phyloP scores from a whole-genome alignment of 2,113 vertebrate species.

The Marmota monax region DNA sequence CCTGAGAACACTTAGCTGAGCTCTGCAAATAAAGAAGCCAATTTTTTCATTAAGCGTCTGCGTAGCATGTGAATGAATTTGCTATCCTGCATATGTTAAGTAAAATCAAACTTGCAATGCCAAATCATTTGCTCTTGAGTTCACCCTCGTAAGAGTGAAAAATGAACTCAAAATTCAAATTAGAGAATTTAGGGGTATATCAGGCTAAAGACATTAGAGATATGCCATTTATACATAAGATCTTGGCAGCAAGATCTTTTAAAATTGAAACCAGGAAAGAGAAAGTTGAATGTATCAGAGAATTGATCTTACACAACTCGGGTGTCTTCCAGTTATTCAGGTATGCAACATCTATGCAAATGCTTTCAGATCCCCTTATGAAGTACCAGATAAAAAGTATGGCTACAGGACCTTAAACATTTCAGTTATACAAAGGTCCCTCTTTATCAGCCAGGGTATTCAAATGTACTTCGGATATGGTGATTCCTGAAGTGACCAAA shows the following conservation, averaged over 20 bases:
- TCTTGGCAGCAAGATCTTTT: not conserved
- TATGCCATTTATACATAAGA: not conserved
- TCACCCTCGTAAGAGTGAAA: not conserved
- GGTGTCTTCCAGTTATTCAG: not conserved
- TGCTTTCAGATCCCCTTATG: not conserved
- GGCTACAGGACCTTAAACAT: not conserved
- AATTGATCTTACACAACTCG: not conserved
- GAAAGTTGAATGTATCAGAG: not conserved
- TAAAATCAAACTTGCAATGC: not conserved
- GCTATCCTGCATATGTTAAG: not conserved
- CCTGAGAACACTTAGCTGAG: not conserved
- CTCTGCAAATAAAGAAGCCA: not conserved
- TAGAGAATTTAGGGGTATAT: not conserved
- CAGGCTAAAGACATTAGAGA: not conserved
- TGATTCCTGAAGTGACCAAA: conserved; percentile 35
- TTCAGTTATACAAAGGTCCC: not conserved
- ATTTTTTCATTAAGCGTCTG: not conserved
- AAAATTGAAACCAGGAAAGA: not conserved
- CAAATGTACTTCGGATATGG: not conserved
- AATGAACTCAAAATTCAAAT: conserved; percentile 25
- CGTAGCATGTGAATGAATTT: not conserved
- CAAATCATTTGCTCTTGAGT: not conserved
- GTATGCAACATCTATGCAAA: not conserved
- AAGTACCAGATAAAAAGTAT: not conserved
- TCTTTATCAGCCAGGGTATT: not conserved